Percentiles rank a stretch among this genome's conserved stretches.
These are phyloP conservation scores for Sarcophilus harrisii DNA, from an alignment of 2,797 vertebrate genomes.

Conservation along the genomic window DNA sequence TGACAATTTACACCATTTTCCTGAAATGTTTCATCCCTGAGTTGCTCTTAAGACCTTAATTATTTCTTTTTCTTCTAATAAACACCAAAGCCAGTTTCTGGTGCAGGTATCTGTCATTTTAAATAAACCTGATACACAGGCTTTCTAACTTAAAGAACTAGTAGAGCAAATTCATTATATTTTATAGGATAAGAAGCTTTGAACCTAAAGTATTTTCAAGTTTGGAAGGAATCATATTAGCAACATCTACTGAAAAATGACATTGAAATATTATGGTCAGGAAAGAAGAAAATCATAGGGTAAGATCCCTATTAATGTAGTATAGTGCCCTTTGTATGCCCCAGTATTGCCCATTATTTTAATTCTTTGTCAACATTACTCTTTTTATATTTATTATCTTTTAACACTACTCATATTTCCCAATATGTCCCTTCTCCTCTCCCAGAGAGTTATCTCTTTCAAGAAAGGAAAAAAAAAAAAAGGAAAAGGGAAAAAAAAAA, in stretches of 20 bases:
- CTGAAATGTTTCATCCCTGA: not conserved
- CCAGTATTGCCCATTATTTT: not conserved
- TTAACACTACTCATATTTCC: not conserved
- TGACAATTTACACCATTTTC: not conserved
- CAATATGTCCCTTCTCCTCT: not conserved
- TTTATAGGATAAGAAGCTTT: slow-evolving; percentile 23
- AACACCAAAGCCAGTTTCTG: not conserved
- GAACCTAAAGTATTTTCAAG: slow-evolving; percentile 39
- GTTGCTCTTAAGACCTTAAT: not conserved
- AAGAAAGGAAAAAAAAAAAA: not conserved
- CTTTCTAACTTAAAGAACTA: not conserved
- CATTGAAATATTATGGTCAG: not conserved
- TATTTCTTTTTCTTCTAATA: not conserved
- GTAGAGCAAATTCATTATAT: slow-evolving; percentile 5
- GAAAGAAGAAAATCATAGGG: slow-evolving; percentile 25
- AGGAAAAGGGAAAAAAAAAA: not conserved
- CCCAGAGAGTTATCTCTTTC: not conserved
- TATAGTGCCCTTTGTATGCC: not conserved
- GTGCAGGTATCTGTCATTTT: not conserved
- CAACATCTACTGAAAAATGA: slow-evolving; percentile 21
- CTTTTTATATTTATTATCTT: not conserved
- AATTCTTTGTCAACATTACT: not conserved
- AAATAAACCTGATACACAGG: not conserved
- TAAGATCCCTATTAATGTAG: not conserved
- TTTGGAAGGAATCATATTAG: not conserved